phyloP scores from a whole-genome alignment of 2,113 vertebrate genomes.

The Herpailurus yagouaroundi region DNA sequence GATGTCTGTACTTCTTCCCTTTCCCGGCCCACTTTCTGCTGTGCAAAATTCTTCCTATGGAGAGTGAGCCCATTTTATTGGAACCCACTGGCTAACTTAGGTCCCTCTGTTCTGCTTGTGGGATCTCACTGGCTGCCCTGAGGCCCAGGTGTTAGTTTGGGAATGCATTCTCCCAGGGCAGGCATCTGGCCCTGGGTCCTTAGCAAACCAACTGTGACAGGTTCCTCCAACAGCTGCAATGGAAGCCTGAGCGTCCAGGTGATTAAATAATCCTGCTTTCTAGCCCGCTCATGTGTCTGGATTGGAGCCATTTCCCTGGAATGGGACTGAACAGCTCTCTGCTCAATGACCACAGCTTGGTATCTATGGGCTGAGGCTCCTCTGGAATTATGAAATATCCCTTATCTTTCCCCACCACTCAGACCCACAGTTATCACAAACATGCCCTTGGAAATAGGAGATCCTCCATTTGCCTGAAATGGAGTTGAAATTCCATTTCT shows the following conservation, averaged over 20 bases:
- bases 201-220: conserved; percentile 83
- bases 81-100: conserved; percentile 10
- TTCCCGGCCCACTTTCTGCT: background rate
- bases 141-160: conserved; percentile 75
- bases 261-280: conserved; percentile 82
- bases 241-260: conserved; percentile 78
- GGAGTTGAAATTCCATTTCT: conserved; percentile 33
- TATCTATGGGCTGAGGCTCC: background rate
- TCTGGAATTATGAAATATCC: background rate
- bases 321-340: conserved; percentile 66
- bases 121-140: conserved; percentile 57
- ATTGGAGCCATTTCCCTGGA: conserved; percentile 78
- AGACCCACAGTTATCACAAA: background rate
- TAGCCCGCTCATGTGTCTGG: conserved; percentile 72
- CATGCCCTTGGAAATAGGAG: background rate
- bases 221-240: conserved; percentile 82
- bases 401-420: background rate
- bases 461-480: background rate
- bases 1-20: background rate
- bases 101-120: conserved; percentile 18
- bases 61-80: background rate
- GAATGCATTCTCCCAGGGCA: conserved; percentile 80
- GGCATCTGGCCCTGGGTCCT: conserved; percentile 76
- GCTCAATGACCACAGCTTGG: background rate
- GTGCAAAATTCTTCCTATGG: background rate